These are phyloP conservation scores for Probaryconus sp. DNA, from an alignment of 1,140 invertebrate genomes.

Conservation along the genomic window DNA sequence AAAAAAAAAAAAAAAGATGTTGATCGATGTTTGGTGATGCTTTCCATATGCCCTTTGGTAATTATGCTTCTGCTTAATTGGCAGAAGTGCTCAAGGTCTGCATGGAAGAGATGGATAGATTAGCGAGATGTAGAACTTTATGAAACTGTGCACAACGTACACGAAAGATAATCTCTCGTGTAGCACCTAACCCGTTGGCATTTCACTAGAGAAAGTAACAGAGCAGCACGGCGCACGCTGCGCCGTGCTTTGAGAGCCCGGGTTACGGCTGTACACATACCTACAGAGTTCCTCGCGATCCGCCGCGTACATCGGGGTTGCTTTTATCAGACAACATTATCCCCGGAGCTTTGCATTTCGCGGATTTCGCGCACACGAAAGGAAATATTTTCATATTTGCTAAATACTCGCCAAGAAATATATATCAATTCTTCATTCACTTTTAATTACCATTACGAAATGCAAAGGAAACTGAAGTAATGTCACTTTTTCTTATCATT, in stretches of 20 bases:
- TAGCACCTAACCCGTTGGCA: conserved; percentile 73
- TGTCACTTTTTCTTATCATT: too few relatives aligned
- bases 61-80: conserved; percentile 49
- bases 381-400: conserved; percentile 42
- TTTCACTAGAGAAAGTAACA: conserved; percentile 76
- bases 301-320: conserved; percentile 34
- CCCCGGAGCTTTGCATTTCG: conserved; percentile 32
- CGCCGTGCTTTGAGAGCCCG: conserved; percentile 54
- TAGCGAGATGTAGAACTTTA: conserved; percentile 36
- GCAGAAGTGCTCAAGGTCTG: conserved; percentile 27
- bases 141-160: conserved; percentile 51
- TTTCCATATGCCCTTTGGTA: conserved; percentile 8
- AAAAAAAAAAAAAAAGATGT: conserved; percentile 14
- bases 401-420: too few relatives aligned
- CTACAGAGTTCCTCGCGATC: conserved; percentile 44
- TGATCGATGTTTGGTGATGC: conserved; percentile 12
- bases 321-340: conserved; percentile 43
- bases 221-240: conserved; percentile 55
- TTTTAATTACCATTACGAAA: too few relatives aligned
- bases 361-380: conserved; percentile 30
- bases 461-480: too few relatives aligned
- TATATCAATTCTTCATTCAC: too few relatives aligned
- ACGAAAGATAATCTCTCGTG: conserved; percentile 70
- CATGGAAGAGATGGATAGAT: conserved; percentile 37
- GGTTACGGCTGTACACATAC: conserved; percentile 48